These are phyloP conservation scores for Clarias platycephalus DNA, from an alignment of 2,797 vertebrate species.

Conservation along the genomic window DNA sequence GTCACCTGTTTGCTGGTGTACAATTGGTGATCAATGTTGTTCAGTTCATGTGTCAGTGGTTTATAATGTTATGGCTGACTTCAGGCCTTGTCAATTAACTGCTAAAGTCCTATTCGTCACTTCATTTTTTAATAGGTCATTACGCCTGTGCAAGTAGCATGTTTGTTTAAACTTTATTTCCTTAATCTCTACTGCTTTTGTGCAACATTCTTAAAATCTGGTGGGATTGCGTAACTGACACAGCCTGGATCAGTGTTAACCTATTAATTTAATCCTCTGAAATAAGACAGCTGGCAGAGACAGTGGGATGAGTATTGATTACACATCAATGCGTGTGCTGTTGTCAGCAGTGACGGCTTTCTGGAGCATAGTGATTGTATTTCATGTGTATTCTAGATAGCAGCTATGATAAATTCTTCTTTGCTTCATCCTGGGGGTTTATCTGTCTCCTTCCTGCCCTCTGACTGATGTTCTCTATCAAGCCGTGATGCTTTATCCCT, in stretches of 20 bases:
- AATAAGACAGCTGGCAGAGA: conserved; percentile 30
- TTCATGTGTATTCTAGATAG: conserved; percentile 31
- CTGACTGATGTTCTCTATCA: conserved; percentile 39
- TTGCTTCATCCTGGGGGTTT: conserved; percentile 31
- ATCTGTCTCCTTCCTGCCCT: conserved; percentile 31
- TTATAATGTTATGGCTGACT: background rate
- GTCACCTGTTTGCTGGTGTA: too few species aligned
- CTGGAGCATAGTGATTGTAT: conserved; percentile 39
- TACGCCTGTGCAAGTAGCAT: background rate
- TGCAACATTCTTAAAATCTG: conserved; percentile 16
- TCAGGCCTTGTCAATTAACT: background rate
- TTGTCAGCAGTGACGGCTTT: conserved; percentile 40
- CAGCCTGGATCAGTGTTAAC: conserved; percentile 29
- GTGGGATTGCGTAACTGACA: conserved; percentile 19
- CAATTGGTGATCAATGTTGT: too few species aligned
- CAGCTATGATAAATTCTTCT: conserved; percentile 37
- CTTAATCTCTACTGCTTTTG: conserved; percentile 2
- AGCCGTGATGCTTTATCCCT: conserved; percentile 28
- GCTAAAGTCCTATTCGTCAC: background rate
- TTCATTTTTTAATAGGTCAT: background rate
- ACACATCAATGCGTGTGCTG: conserved; percentile 17
- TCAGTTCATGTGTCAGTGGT: background rate
- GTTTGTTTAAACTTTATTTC: conserved; percentile 2
- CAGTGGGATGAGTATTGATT: conserved; percentile 39
- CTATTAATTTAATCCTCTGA: conserved; percentile 37